A percentile compares a stretch with the other conserved stretches of the same genome.
phyloP scores from a whole-genome alignment of 2,888 invertebrate species.

The Melanargia galathea region DNA sequence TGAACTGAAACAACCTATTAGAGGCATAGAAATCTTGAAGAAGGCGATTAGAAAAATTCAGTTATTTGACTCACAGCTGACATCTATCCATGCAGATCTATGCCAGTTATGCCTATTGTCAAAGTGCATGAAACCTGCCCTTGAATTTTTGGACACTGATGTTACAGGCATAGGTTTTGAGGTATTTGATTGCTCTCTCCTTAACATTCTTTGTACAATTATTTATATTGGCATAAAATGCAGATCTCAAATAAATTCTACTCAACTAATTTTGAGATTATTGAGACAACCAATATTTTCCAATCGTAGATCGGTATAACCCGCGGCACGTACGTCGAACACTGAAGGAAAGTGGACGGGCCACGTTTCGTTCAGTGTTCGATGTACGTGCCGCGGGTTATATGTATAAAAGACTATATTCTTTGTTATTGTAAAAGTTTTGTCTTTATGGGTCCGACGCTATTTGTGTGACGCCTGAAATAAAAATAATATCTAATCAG shows the following conservation, averaged over 20 bases:
- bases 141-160: slow-evolving; percentile 94
- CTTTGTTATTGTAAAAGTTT: too few species aligned
- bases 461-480: too few species aligned
- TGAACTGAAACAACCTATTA: slow-evolving; percentile 88
- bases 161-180: slow-evolving; percentile 95
- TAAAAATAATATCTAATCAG: too few species aligned
- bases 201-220: neutral
- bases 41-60: slow-evolving; percentile 95
- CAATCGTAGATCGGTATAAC: too few species aligned
- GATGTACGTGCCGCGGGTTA: too few species aligned
- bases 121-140: slow-evolving; percentile 95
- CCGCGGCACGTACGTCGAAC: too few species aligned
- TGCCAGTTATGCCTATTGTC: slow-evolving; percentile 95
- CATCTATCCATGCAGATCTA: slow-evolving; percentile 96
- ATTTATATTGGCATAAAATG: neutral
- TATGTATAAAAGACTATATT: too few species aligned
- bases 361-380: too few species aligned
- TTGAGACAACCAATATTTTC: too few species aligned
- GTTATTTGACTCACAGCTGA: slow-evolving; percentile 93
- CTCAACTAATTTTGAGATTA: too few species aligned
- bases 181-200: slow-evolving; percentile 65
- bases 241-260: neutral
- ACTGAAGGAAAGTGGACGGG: too few species aligned
- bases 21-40: slow-evolving; percentile 91
- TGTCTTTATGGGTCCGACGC: too few species aligned